Conservation (phyloP, 2,797 vertebrate species). For the Clangula hyemalis region DNA sequence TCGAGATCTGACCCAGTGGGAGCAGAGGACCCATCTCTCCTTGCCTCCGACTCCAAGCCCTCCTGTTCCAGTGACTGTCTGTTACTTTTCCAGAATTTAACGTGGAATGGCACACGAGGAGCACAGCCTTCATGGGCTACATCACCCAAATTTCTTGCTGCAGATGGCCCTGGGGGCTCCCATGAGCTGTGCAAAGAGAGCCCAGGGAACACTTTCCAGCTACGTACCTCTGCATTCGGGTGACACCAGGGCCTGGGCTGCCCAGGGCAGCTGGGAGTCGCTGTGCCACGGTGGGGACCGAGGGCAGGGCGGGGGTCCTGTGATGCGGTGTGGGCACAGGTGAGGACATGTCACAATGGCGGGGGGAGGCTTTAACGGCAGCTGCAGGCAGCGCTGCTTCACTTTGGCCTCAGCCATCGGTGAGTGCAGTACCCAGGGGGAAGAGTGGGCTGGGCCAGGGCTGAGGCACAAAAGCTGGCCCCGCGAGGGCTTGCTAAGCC, state of each 20-base stretch:
- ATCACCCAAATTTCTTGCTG: neutral
- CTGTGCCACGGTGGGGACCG: neutral
- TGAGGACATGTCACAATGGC: neutral
- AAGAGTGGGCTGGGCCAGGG: neutral
- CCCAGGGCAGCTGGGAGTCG: neutral
- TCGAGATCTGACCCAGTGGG: too few species aligned
- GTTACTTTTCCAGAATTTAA: neutral
- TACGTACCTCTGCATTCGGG: too few species aligned
- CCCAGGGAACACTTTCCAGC: too few species aligned
- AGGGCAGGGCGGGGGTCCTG: neutral
- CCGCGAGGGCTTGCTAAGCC: too few species aligned
- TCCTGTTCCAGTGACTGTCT: neutral
- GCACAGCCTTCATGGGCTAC: neutral
- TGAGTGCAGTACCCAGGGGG: neutral
- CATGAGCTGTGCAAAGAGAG: neutral
- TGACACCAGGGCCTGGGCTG: too few species aligned
- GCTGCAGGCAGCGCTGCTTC: neutral
- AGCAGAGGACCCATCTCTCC: too few species aligned
- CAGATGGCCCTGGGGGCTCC: neutral
- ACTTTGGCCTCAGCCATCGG: neutral
- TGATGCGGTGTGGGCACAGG: neutral
- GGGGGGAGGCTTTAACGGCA: neutral
- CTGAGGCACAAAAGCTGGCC: neutral
- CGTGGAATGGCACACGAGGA: neutral
- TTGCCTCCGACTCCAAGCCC: too few species aligned